A percentile compares a stretch with the other conserved stretches of the same genome.
These are phyloP conservation scores for Amphiprion ocellaris DNA, from an alignment of 2,113 vertebrate genomes.

Conservation along the genomic window DNA sequence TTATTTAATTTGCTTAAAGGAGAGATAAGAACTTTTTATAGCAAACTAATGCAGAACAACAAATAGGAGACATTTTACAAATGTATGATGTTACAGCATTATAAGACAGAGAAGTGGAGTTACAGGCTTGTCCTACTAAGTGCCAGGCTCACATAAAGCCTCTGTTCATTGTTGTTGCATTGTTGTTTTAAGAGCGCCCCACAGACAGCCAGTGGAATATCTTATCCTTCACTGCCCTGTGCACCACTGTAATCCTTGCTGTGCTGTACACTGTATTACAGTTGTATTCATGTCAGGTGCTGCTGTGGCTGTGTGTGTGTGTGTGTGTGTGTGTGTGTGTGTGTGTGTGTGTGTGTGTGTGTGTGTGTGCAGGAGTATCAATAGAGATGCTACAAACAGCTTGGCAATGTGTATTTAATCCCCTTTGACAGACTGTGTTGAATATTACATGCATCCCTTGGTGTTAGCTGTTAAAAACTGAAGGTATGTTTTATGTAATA, in stretches of 20 bases:
- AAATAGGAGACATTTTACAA: not conserved
- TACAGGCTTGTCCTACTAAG: not conserved
- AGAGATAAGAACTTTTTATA: too few species aligned
- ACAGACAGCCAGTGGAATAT: not conserved
- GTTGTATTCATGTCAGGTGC: conserved; percentile 32
- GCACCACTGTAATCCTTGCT: conserved; percentile 10
- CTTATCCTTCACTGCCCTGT: not conserved
- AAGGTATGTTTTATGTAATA: conserved; percentile 54
- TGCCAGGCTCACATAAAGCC: not conserved
- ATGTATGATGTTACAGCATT: not conserved
- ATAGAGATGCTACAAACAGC: conserved; percentile 33
- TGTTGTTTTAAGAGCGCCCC: not conserved
- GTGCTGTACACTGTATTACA: conserved; percentile 4
- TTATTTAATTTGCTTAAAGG: too few species aligned
- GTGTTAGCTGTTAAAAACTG: conserved; percentile 39
- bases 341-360: not conserved
- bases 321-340: conserved; percentile 9
- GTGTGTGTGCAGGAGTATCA: not conserved
- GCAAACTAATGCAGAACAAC: not conserved
- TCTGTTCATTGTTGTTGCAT: not conserved
- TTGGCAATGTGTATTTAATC: conserved; percentile 30
- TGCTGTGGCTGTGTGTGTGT: conserved; percentile 1
- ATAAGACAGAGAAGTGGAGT: not conserved
- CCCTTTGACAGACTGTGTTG: conserved; percentile 36
- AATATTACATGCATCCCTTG: conserved; percentile 50